Conservation (phyloP, 1,140 invertebrate species). For the Drusus annulatus region DNA sequence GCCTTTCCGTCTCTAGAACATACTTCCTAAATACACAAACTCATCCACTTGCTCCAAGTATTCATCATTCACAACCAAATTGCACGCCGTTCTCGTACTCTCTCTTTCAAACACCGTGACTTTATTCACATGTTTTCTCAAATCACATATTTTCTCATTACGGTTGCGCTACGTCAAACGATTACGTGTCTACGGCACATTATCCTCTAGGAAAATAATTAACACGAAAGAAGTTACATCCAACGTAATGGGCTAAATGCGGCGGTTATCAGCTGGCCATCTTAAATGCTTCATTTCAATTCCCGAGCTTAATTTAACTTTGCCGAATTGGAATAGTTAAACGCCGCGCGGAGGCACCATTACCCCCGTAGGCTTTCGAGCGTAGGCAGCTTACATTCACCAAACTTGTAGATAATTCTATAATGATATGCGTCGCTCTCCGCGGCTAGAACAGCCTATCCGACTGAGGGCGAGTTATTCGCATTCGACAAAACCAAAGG, state of each 20-base stretch:
- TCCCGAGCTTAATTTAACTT: conserved; percentile 55
- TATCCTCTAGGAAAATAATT: conserved; percentile 58
- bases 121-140: too few relatives aligned
- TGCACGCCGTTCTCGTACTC: too few relatives aligned
- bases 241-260: conserved; percentile 55
- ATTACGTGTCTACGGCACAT: conserved; percentile 41
- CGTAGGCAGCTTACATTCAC: background rate
- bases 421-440: conserved; percentile 1
- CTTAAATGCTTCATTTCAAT: conserved; percentile 58
- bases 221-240: conserved; percentile 52
- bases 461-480: too few relatives aligned
- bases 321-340: conserved; percentile 44
- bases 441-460: background rate
- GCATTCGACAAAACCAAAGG: too few relatives aligned
- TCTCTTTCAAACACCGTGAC: too few relatives aligned
- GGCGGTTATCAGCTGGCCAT: conserved; percentile 53
- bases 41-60: too few relatives aligned
- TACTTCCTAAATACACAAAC: too few relatives aligned
- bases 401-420: conserved; percentile 12
- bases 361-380: background rate
- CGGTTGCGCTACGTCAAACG: conserved; percentile 13
- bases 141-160: conserved; percentile 12
- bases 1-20: too few relatives aligned
- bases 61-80: too few relatives aligned
- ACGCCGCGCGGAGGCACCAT: background rate